Evolutionary conservation across 2,888 invertebrate genomes (phyloP), one percentile per base, ranked within the genome.

Genomic region (Euzophera pinguis): DNA sequence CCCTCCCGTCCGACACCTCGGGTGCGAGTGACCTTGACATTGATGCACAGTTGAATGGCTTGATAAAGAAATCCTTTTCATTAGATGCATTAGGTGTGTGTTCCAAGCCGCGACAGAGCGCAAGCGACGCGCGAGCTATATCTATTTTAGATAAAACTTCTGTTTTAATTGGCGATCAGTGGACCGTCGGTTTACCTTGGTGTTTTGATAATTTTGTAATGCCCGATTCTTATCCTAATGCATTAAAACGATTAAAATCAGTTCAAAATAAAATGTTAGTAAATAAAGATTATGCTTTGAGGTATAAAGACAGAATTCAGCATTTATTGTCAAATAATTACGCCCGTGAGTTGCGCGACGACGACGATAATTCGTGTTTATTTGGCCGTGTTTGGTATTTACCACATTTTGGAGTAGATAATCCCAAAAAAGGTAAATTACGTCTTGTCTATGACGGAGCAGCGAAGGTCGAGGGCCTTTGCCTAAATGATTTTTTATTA

Each of bases 401-500:
- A 42, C 53, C 56, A 14, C 61, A 63, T 12, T 64, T 64, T 42
- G 59, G 56, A 1, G 57, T 59, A 0, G 53, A 37, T 4, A 63
- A 65, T 41, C 54, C 53, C 2, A 63, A 70, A 47, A 71, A 71
- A 51, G 67, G 56, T 53, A 37, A 54, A 59, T 0, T 45, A 6
- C n/a, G 45, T 6, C 32, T 45, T 12, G 45, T 45, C 3, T 45
- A 29, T 45, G 45, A 45, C 9, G 29, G n/a, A 4, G 42, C 42
- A 4, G 22, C 42, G 8, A 43, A n/a, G 17, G n/a, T 7, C 9
- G 14, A 48, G 0, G 63, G 62, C 1, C 47, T 54, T 1, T 63
- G 62, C 0, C 52, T 75, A 1, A 75, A 73, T 29, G 65, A 69
- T 29, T 38, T 42, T 0, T 47, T 73, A 29, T 14, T 65, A 2